These are phyloP conservation scores for Micoletzkya japonica DNA, from an alignment of 2,888 invertebrate species.

Conservation along the genomic window DNA sequence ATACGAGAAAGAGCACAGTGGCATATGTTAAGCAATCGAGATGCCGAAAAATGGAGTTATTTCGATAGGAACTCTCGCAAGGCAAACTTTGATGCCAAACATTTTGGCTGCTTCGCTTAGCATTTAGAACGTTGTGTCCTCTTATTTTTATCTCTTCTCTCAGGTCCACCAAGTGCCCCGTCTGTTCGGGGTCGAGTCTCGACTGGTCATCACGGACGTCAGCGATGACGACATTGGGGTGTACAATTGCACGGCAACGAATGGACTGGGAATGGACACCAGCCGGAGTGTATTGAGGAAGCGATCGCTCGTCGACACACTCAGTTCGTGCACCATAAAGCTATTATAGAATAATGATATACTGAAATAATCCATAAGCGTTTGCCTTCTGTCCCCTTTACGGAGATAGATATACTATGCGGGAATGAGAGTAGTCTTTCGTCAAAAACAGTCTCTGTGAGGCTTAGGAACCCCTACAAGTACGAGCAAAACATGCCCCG, in stretches of 20 bases:
- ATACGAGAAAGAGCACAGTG: too few species aligned
- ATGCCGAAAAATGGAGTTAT: too few species aligned
- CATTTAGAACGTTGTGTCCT: too few species aligned
- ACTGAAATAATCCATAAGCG: not conserved
- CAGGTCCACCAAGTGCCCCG: slow-evolving; percentile 52
- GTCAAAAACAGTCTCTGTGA: too few species aligned
- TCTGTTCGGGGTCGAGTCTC: slow-evolving; percentile 55
- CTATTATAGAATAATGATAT: not conserved
- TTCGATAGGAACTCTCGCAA: too few species aligned
- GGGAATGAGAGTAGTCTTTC: too few species aligned
- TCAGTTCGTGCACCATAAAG: slow-evolving; percentile 31
- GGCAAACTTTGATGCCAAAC: too few species aligned
- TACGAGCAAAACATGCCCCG: too few species aligned
- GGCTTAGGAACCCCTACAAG: too few species aligned
- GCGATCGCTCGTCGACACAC: slow-evolving; percentile 36
- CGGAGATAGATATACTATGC: too few species aligned
- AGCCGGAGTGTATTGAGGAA: slow-evolving; percentile 35
- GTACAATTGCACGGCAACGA: slow-evolving; percentile 63
- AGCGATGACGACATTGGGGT: slow-evolving; percentile 55
- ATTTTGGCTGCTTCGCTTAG: too few species aligned
- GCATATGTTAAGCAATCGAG: too few species aligned
- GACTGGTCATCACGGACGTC: slow-evolving; percentile 52
- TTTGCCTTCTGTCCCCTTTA: not conserved
- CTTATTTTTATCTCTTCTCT: slow-evolving; percentile 22
- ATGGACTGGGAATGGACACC: slow-evolving; percentile 51